phyloP scores from a whole-genome alignment of 2,888 invertebrate species.

The Acleris literana region DNA sequence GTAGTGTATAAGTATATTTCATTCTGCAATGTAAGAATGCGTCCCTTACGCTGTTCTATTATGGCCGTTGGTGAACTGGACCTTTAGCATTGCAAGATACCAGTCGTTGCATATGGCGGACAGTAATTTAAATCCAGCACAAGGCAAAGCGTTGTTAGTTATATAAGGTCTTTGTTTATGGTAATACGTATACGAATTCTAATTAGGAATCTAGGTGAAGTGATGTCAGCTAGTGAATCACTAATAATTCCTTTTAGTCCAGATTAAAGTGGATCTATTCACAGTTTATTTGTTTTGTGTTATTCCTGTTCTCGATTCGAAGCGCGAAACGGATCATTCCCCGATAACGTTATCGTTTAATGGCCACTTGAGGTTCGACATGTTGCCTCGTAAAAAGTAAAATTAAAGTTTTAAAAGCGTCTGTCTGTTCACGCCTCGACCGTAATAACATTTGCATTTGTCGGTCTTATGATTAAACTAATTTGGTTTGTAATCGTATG shows the following conservation, averaged over 20 bases:
- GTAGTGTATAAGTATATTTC: no score
- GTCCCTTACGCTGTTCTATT: no score
- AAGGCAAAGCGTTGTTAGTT: conserved; percentile 20
- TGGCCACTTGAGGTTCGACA: conserved; percentile 64
- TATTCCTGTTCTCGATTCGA: conserved; percentile 48
- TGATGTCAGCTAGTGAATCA: conserved; percentile 10
- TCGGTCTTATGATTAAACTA: conserved; percentile 40
- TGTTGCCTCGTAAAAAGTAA: conserved; percentile 56
- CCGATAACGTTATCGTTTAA: conserved; percentile 73
- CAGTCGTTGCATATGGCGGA: no score
- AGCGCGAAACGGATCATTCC: conserved; percentile 68
- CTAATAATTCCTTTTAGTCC: background rate
- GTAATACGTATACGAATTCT: conserved; percentile 17
- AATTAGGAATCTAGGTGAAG: conserved; percentile 24
- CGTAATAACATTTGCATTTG: conserved; percentile 70
- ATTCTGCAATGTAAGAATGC: no score
- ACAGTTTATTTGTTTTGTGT: background rate
- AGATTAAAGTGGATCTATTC: conserved; percentile 5
- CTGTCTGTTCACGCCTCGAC: conserved; percentile 61
- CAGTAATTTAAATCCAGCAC: conserved; percentile 11
- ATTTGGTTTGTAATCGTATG: conserved; percentile 25
- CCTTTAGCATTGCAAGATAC: no score
- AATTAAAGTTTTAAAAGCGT: conserved; percentile 59
- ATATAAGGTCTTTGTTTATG: conserved; percentile 24
- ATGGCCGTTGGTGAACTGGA: no score